phyloP scores from a whole-genome alignment of 2,888 invertebrate genomes.

The Drosophila neonasuta region DNA sequence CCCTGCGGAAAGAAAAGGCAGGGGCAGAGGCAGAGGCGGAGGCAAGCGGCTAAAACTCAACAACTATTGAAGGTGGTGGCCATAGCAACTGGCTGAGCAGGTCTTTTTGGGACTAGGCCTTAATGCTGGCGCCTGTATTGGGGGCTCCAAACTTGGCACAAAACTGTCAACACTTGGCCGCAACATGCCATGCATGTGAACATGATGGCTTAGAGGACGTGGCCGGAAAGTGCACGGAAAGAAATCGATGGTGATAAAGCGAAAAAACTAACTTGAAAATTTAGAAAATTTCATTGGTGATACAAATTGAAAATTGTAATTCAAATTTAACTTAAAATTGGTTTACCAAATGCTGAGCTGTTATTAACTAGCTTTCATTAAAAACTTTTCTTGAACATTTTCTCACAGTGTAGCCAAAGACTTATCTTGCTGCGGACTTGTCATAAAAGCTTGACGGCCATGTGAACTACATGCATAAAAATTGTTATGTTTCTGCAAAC shows the following conservation, averaged over 20 bases:
- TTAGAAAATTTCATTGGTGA: background rate
- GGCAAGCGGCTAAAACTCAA: conserved; percentile 2
- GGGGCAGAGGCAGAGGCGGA: conserved; percentile 51
- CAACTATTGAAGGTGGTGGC: conserved; percentile 21
- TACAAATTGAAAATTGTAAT: no score
- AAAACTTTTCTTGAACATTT: no score
- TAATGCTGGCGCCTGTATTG: conserved; percentile 11
- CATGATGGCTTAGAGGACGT: conserved; percentile 41
- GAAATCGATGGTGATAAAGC: conserved; percentile 1
- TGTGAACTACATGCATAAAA: conserved; percentile 34
- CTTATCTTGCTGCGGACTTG: conserved; percentile 23
- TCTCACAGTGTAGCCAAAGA: background rate
- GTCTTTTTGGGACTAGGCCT: conserved; percentile 18
- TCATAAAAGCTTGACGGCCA: conserved; percentile 31
- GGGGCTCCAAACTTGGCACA: background rate
- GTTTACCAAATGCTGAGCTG: no score
- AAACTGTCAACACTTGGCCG: conserved; percentile 64
- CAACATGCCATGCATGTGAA: conserved; percentile 66
- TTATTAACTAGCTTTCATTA: no score
- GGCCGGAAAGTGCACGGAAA: conserved; percentile 28
- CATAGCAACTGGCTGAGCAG: conserved; percentile 19
- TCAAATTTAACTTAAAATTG: no score
- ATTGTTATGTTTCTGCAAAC: conserved; percentile 53
- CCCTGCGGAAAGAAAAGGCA: conserved; percentile 34
- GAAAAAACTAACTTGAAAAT: background rate